These are phyloP conservation scores for Drosophila longiperda DNA, from an alignment of 2,888 invertebrate genomes.

Conservation along the genomic window DNA sequence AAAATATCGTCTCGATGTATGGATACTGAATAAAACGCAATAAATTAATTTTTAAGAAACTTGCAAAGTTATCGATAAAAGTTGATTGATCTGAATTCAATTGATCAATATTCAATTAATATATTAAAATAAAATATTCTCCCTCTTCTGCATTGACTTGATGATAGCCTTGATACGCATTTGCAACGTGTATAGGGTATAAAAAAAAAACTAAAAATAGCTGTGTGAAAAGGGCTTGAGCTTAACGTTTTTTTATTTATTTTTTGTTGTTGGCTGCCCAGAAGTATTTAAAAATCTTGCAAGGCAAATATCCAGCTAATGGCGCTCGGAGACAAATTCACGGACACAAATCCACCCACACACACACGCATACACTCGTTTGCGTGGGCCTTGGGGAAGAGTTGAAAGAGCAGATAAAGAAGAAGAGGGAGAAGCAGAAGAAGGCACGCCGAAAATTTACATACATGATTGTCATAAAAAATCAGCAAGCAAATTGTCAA, in stretches of 20 bases:
- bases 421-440: conserved; percentile 9
- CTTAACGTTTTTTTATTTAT: conserved; percentile 17
- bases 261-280: conserved; percentile 46
- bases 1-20: neutral
- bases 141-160: neutral
- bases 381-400: conserved; percentile 71
- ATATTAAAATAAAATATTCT: neutral
- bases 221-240: conserved; percentile 44
- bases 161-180: neutral
- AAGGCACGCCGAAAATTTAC: conserved; percentile 70
- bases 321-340: conserved; percentile 61
- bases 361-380: conserved; percentile 13
- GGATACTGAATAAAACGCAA: neutral
- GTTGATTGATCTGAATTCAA: neutral
- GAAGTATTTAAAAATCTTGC: conserved; percentile 78
- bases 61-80: neutral
- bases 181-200: neutral
- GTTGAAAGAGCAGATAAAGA: conserved; percentile 45
- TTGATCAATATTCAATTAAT: neutral
- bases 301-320: conserved; percentile 73
- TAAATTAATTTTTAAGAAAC: neutral
- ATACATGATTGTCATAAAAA: conserved; percentile 81
- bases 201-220: conserved; percentile 62
- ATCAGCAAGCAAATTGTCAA: conserved; percentile 81
- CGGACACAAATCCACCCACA: conserved; percentile 22